A percentile compares a stretch with the other conserved stretches of the same genome.
phyloP scores from a whole-genome alignment of 2,888 invertebrate species.

The Pandemis cinnamomeana region DNA sequence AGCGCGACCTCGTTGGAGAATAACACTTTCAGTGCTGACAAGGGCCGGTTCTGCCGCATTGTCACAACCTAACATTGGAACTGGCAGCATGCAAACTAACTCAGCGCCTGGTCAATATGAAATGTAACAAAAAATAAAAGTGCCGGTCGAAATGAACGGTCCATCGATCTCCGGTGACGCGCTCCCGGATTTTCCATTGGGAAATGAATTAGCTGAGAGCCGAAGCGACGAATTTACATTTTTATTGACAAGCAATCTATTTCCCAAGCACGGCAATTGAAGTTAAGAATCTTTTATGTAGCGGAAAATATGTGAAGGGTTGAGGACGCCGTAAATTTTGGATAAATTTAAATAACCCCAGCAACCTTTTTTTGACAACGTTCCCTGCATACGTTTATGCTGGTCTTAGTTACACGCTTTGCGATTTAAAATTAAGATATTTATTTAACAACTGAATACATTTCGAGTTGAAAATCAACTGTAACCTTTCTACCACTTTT shows the following conservation, averaged over 20 bases:
- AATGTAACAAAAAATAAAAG: slow-evolving; percentile 68
- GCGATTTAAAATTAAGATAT: background rate
- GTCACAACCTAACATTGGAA: slow-evolving; percentile 55
- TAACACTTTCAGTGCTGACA: slow-evolving; percentile 46
- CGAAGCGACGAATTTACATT: slow-evolving; percentile 82
- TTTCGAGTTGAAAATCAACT: too few species aligned
- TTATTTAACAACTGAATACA: background rate
- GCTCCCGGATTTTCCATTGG: slow-evolving; percentile 81
- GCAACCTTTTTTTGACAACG: slow-evolving; percentile 8
- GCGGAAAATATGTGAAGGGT: slow-evolving; percentile 54
- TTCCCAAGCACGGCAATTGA: slow-evolving; percentile 75
- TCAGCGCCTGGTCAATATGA: slow-evolving; percentile 75
- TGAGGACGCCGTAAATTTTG: slow-evolving; percentile 41
- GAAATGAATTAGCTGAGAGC: slow-evolving; percentile 83
- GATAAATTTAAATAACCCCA: slow-evolving; percentile 16
- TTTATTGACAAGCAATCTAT: slow-evolving; percentile 84
- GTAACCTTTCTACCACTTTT: too few species aligned
- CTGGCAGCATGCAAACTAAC: slow-evolving; percentile 64
- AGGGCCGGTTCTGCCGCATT: slow-evolving; percentile 53
- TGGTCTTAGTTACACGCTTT: background rate
- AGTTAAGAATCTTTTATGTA: slow-evolving; percentile 67
- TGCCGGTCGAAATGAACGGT: slow-evolving; percentile 74
- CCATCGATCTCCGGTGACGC: slow-evolving; percentile 82
- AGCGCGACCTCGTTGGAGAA: slow-evolving; percentile 57
- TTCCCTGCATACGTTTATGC: slow-evolving; percentile 3